Evolutionary conservation across 2,797 vertebrate species (phyloP).

Genomic region (Melanogrammus aeglefinus): DNA sequence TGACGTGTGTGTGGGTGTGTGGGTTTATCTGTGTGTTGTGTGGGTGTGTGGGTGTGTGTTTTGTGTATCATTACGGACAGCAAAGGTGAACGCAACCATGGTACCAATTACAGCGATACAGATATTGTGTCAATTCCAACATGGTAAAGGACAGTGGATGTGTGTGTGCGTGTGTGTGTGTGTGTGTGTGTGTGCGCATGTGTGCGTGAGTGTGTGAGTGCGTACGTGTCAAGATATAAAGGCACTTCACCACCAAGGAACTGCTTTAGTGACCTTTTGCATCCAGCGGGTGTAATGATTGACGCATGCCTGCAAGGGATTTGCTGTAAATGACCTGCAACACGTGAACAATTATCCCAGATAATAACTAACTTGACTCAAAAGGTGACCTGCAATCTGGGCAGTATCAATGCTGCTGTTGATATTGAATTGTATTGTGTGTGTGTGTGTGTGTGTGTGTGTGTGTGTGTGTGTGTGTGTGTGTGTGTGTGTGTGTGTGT

Average conservation of each 20-base stretch:
- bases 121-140: background rate
- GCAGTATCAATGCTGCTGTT: too few species aligned
- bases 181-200: too few species aligned
- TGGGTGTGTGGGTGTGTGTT: background rate
- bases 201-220: too few species aligned
- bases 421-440: background rate
- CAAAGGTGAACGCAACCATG: background rate
- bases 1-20: background rate
- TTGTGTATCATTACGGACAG: constrained; percentile 10
- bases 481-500: background rate
- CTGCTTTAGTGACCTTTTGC: background rate
- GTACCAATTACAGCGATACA: background rate
- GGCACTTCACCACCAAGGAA: background rate
- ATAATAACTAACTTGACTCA: background rate
- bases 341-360: background rate
- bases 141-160: background rate
- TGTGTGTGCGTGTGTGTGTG: background rate
- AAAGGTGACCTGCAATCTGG: background rate
- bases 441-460: background rate
- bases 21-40: background rate
- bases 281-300: background rate
- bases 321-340: background rate
- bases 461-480: background rate
- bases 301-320: background rate
- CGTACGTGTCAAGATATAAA: too few species aligned